Base-by-base conservation (phyloP, 2,888 invertebrate genomes). In the Phortica okadai region DNA sequence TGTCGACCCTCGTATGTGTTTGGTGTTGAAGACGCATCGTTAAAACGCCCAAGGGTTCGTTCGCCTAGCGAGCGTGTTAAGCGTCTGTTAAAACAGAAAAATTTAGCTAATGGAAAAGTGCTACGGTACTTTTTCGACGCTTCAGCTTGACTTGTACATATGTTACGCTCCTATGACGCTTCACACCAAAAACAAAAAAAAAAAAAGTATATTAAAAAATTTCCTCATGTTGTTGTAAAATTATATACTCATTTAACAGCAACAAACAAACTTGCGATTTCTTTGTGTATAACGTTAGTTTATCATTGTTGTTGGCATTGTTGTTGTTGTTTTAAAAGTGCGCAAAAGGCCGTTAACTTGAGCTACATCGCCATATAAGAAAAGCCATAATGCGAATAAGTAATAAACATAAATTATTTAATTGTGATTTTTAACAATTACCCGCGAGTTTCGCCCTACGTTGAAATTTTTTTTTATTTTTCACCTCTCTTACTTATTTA, bases 171-270 rank as follows among this genome's bases (percentile, higher is more conserved):
- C 14, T 50, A 11, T 50, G 50, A 14, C 50, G 50, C 50, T 50
- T 11, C 50, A 50, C 33, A 33, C 33, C 4, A 33, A 5, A 33
- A 33, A 33, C 4, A 5, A 33, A 33, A 33, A 33, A 33, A 33
- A 33, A 4, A 5, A 33, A 33, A 1, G 33, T 33, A 33, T 33
- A 33, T 33, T 33, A 33, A 33, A 33, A 33, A 33, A 33, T 50
- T 50, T 50, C 14, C 50, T 50, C 14, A 2, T 50, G 8, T 50
- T 50, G 8, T 50, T 11, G 14, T 50, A 50, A 50, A 50, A 50
- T 83, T 84, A 86, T 78, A 87, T 82, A 84, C 85, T 84, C 82
- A 83, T 87, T 85, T 83, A 80, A 77, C 83, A 83, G 79, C 41
- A 80, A 77, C 41, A 81, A 77, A 79, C 79, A 79, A 88, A 82